Evolutionary conservation across 2,797 vertebrate species (phyloP).

Genomic region (Falco concolor): DNA sequence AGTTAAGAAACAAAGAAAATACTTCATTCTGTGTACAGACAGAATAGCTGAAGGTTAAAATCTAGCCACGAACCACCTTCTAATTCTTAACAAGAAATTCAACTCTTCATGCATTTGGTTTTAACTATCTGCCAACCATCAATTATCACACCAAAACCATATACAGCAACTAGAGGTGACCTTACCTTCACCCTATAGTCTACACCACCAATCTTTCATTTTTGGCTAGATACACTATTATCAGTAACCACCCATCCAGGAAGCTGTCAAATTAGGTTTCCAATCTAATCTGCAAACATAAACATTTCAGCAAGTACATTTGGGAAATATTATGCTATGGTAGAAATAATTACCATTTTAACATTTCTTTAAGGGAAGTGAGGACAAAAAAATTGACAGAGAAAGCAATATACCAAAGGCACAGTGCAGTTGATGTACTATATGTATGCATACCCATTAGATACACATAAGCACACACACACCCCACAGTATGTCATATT

Average conservation of each 20-base stretch:
- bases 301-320: constrained; percentile 58
- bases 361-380: constrained; percentile 58
- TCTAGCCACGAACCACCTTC: neutral
- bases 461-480: constrained; percentile 44
- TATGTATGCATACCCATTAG: constrained; percentile 69
- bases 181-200: constrained; percentile 70
- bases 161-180: constrained; percentile 22
- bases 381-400: constrained; percentile 42
- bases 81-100: constrained; percentile 13
- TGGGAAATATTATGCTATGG: neutral
- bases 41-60: neutral
- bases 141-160: constrained; percentile 29
- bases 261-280: constrained; percentile 69
- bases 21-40: neutral
- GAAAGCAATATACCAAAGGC: constrained; percentile 41
- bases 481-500: constrained; percentile 60
- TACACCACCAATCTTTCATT: constrained; percentile 63
- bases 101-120: neutral
- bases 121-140: constrained; percentile 48
- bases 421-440: constrained; percentile 61
- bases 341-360: constrained; percentile 56
- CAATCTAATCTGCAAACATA: constrained; percentile 67
- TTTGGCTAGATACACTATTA: constrained; percentile 58
- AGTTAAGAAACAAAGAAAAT: neutral
- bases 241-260: constrained; percentile 65